Percentiles rank a stretch among this genome's conserved stretches.
Evolutionary conservation across 2,888 invertebrate species (phyloP).

Genomic region (Microctonus hyperodae): DNA sequence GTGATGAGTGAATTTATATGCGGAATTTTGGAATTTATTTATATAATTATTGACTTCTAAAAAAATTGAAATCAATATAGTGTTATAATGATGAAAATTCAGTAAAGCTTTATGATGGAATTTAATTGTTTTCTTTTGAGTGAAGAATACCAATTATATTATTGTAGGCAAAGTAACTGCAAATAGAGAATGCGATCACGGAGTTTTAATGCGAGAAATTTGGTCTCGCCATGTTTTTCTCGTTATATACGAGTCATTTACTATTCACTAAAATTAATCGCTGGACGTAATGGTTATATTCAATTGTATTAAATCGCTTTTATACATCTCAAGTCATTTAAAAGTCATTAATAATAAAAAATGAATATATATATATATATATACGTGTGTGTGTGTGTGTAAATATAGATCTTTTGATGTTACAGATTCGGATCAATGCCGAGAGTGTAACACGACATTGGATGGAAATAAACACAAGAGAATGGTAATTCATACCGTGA

Average conservation of each 20-base stretch:
- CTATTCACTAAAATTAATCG: slow-evolving; percentile 26
- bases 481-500: background rate
- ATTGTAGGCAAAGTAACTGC: slow-evolving; percentile 44
- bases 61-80: background rate
- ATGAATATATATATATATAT: too few relatives aligned
- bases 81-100: slow-evolving; percentile 42
- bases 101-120: slow-evolving; percentile 57
- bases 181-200: background rate
- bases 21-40: background rate
- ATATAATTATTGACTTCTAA: background rate
- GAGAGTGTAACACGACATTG: slow-evolving; percentile 1
- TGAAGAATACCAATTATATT: slow-evolving; percentile 57
- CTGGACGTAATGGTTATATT: slow-evolving; percentile 8
- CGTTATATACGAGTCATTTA: background rate
- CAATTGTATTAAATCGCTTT: background rate
- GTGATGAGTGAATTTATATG: background rate
- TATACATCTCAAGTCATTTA: background rate
- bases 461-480: slow-evolving; percentile 1
- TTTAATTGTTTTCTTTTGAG: slow-evolving; percentile 57
- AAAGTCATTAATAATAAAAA: background rate
- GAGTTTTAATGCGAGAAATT: background rate
- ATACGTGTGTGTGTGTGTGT: too few relatives aligned
- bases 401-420: slow-evolving; percentile 26
- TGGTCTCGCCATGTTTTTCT: slow-evolving; percentile 11
- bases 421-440: slow-evolving; percentile 28